Evolutionary conservation across 2,113 vertebrate genomes (phyloP), one percentile per base, ranked within the genome.

Genomic region (Xiphophorus couchianus): DNA sequence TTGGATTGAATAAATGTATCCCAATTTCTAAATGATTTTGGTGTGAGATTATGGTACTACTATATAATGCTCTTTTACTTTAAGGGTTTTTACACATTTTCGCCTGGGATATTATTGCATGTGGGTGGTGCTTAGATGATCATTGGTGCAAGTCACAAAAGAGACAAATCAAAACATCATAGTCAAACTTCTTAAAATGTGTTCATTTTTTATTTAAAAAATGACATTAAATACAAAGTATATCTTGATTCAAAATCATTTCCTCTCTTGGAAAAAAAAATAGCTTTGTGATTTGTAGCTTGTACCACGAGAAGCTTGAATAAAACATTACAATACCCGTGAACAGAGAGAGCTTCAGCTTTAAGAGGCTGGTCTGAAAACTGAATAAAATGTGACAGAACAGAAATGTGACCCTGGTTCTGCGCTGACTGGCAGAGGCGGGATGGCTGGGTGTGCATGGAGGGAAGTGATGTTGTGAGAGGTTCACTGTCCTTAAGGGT

Each of bases 151-250:
- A 68, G 13, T 8, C 5, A 17, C 39, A 65, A 62, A 9, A 15
- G 71, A 74, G 76, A 17, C 39, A 65, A 58, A 9, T 6, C 73
- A 74, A 80, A 27, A 62, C 19, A 74, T 15, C 15, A 70, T 19
- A 19, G 42, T 13, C 72, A 19, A 17, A 44, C 48, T 42, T 74
- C 77, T 91, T 88, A 84, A 92, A 93, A 94, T 88, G 90, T 91
- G 90, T 94, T 94, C 83, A 90, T 82, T 90, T 94, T 93, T 94
- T 93, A 83, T 87, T 92, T 81, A 87, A 91, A 91, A 85, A 93
- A 92, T 88, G 78, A 91, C 90, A 94, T 94, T 93, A 95, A 95
- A 95, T 94, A 94, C 92, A 94, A 94, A 93, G 92, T 82, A 94
- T 91, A 93, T 81, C 89, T 79, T 91, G 81, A 93, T 93, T 86